Evolutionary conservation across 1,140 invertebrate species (phyloP).

Genomic region (Trichomalopsis sarcophagae): DNA sequence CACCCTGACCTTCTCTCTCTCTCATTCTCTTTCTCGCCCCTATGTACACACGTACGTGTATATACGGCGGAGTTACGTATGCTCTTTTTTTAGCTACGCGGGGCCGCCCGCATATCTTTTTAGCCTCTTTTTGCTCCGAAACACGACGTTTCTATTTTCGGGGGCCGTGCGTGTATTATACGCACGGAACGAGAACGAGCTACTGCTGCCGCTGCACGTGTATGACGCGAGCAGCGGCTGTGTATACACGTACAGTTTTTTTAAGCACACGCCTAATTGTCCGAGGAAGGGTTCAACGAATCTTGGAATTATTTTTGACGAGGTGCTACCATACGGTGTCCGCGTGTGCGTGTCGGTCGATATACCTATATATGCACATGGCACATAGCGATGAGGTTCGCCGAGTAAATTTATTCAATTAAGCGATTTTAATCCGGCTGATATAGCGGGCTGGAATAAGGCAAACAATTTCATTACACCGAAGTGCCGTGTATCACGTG

Average conservation of each 20-base stretch:
- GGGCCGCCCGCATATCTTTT: constrained; percentile 24
- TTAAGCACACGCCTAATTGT: neutral
- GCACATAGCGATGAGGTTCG: too few species aligned
- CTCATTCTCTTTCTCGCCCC: neutral
- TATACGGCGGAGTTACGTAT: neutral
- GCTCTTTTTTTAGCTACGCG: constrained; percentile 26
- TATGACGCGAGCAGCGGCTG: neutral
- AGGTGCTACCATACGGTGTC: too few species aligned
- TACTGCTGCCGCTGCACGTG: neutral
- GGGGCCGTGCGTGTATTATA: neutral
- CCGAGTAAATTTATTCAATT: too few species aligned
- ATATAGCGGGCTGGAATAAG: too few species aligned
- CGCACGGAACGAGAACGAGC: neutral
- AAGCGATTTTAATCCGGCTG: too few species aligned
- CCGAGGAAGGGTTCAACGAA: neutral
- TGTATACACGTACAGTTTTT: neutral
- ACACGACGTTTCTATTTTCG: constrained; percentile 37
- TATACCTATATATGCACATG: too few species aligned
- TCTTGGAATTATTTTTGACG: neutral
- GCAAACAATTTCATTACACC: too few species aligned
- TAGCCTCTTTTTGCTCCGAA: constrained; percentile 1
- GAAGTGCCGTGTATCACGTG: too few species aligned
- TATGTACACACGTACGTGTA: neutral
- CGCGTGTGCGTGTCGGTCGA: too few species aligned
- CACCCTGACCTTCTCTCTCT: constrained; percentile 41